A percentile compares a stretch with the other conserved stretches of the same genome.
These are phyloP conservation scores for Napeogenes inachia DNA, from an alignment of 2,888 invertebrate species.

Conservation along the genomic window DNA sequence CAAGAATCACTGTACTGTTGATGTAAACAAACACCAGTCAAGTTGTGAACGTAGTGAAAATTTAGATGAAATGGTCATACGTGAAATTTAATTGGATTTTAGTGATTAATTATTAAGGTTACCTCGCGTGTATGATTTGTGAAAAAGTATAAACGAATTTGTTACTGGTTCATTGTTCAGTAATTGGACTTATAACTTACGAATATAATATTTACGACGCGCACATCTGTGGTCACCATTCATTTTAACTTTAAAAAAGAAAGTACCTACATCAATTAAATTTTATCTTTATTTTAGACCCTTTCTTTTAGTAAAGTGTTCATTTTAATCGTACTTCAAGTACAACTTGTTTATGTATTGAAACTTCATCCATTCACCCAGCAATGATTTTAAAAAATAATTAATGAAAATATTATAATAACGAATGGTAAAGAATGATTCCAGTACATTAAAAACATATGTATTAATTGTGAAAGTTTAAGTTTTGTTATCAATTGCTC, in stretches of 20 bases:
- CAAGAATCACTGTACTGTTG: neutral
- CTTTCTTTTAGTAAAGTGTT: neutral
- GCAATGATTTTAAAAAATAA: too few relatives aligned
- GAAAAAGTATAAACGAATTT: conserved; percentile 3
- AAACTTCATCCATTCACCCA: too few relatives aligned
- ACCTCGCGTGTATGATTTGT: conserved; percentile 3
- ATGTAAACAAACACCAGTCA: neutral
- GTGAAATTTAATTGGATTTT: neutral
- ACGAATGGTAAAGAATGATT: too few relatives aligned
- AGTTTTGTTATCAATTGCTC: conserved; percentile 9
- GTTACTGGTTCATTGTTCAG: neutral
- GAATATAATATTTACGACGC: too few relatives aligned
- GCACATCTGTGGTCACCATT: too few relatives aligned
- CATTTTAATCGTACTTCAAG: neutral
- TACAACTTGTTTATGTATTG: neutral
- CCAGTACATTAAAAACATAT: too few relatives aligned
- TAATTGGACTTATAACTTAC: neutral
- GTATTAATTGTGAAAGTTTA: too few relatives aligned
- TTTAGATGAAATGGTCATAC: neutral
- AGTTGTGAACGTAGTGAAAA: neutral
- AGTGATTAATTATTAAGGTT: neutral
- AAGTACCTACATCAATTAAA: too few relatives aligned
- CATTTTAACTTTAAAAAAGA: too few relatives aligned
- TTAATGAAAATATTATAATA: too few relatives aligned
- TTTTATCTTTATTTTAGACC: too few relatives aligned